phyloP scores from a whole-genome alignment of 2,888 invertebrate genomes.

The Apomyelois bistriatella region DNA sequence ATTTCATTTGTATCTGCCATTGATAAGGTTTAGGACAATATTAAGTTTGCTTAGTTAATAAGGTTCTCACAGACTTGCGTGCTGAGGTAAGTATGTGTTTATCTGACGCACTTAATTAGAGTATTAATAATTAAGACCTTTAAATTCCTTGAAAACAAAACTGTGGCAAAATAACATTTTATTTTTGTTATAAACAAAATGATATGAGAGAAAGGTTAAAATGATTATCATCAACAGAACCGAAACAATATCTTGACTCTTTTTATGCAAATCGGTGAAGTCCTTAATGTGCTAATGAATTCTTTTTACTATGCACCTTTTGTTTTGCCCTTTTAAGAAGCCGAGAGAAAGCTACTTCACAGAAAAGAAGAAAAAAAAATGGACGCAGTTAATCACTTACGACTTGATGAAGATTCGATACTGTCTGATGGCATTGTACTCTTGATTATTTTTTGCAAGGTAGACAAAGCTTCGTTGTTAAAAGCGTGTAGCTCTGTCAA shows the following conservation, averaged over 20 bases:
- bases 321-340: constrained; percentile 13
- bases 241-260: constrained; percentile 12
- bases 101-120: not conserved
- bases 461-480: too few relatives aligned
- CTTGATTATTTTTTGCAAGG: not conserved
- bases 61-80: constrained; percentile 4
- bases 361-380: not conserved
- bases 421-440: not conserved
- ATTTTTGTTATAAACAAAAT: too few relatives aligned
- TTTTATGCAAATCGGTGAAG: constrained; percentile 13
- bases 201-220: not conserved
- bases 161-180: not conserved
- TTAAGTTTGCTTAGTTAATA: constrained; percentile 1
- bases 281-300: constrained; percentile 27
- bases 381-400: not conserved
- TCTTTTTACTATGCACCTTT: constrained; percentile 17
- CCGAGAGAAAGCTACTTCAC: constrained; percentile 13
- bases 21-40: not conserved
- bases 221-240: constrained; percentile 3
- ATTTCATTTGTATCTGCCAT: constrained; percentile 1
- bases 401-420: constrained; percentile 2
- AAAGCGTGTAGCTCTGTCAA: too few relatives aligned
- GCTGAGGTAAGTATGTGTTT: not conserved
- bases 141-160: not conserved
- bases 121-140: not conserved